Percentiles rank a stretch among this genome's conserved stretches.
Conservation (phyloP, 2,797 vertebrate species). For the Aselliscus stoliczkanus region DNA sequence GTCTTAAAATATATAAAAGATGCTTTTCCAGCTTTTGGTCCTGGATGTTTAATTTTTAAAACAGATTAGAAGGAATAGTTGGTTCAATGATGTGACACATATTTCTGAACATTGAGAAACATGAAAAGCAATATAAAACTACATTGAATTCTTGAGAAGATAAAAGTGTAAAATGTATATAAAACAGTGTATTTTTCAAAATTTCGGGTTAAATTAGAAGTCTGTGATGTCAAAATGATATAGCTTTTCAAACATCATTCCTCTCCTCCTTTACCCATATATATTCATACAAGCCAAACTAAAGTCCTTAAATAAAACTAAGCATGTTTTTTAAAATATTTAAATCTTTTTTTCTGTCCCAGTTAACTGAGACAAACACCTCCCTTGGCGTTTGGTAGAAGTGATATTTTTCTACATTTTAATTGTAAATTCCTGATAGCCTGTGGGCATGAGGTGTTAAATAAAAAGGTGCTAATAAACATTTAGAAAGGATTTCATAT, state of each 20-base stretch:
- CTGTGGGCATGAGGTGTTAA: neutral
- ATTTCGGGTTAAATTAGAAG: neutral
- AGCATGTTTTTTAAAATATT: neutral
- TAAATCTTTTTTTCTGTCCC: neutral
- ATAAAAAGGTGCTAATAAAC: neutral
- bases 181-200: neutral
- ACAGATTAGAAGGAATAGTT: neutral
- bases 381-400: neutral
- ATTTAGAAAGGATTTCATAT: neutral
- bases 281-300: neutral
- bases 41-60: slow-evolving; percentile 23
- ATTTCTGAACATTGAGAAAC: neutral
- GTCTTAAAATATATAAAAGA: neutral
- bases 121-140: neutral
- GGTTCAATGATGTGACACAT: neutral
- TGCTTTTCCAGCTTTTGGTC: neutral
- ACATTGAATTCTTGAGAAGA: neutral
- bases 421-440: neutral
- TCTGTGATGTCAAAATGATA: neutral
- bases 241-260: neutral
- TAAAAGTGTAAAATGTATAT: neutral
- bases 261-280: neutral
- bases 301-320: neutral
- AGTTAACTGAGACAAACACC: neutral
- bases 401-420: neutral